Evolutionary conservation across 2,888 invertebrate genomes (phyloP).

Genomic region (Eulithis testata): DNA sequence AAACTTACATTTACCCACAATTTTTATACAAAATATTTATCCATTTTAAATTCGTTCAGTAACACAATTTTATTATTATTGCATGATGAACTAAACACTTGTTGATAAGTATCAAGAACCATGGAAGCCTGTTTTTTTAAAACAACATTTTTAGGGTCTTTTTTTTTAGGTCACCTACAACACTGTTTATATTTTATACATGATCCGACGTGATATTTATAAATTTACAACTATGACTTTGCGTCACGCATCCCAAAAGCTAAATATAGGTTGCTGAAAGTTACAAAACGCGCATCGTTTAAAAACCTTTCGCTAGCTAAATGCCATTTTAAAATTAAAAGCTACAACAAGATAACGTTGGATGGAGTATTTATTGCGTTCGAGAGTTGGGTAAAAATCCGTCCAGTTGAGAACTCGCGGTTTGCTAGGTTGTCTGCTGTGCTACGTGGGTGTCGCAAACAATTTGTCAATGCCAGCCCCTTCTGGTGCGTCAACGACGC

Average conservation of each 20-base stretch:
- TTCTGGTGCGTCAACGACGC: constrained; percentile 64
- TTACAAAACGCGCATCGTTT: neutral
- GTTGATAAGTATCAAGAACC: neutral
- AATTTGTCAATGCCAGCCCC: constrained; percentile 66
- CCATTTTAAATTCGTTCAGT: constrained; percentile 1
- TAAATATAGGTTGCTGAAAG: neutral
- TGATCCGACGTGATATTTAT: neutral
- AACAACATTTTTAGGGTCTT: neutral
- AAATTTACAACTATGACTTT: neutral
- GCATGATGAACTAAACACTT: neutral
- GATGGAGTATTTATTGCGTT: constrained; percentile 1
- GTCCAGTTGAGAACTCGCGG: constrained; percentile 19
- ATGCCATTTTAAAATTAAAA: constrained; percentile 13
- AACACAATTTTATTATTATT: neutral
- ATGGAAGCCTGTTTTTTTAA: neutral
- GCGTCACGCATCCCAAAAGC: neutral
- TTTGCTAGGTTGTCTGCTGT: constrained; percentile 5
- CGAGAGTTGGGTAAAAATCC: constrained; percentile 25
- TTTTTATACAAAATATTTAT: neutral
- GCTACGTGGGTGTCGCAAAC: constrained; percentile 71
- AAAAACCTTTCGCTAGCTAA: constrained; percentile 20
- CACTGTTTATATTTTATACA: neutral
- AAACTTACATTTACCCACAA: constrained; percentile 1
- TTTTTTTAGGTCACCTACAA: no score
- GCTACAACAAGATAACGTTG: neutral